Conservation (phyloP, 2,888 invertebrate species). For the Perithous albicinctus region DNA sequence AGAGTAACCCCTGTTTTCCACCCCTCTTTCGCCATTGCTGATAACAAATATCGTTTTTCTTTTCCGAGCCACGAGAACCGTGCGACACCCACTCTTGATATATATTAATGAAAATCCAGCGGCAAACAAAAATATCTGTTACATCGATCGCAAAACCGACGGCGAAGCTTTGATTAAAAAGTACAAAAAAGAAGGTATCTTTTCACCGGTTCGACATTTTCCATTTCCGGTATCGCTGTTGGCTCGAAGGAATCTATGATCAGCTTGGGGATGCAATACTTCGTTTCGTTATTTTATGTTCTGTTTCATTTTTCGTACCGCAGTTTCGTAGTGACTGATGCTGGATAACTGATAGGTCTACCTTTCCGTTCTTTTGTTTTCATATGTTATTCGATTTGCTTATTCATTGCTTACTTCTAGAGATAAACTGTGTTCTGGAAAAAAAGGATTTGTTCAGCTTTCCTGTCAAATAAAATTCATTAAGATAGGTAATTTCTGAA, state of each 20-base stretch:
- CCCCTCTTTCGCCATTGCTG: neutral
- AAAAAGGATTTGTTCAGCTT: no score
- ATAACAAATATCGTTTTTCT: constrained; percentile 27
- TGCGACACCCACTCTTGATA: neutral
- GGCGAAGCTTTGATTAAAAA: constrained; percentile 8
- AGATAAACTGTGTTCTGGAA: no score
- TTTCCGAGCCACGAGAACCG: neutral
- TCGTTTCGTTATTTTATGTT: constrained; percentile 8
- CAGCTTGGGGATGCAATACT: neutral
- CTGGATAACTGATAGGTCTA: constrained; percentile 4
- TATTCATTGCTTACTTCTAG: no score
- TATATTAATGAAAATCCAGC: constrained; percentile 25
- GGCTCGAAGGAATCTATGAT: neutral
- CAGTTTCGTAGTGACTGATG: constrained; percentile 3
- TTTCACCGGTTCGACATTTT: neutral
- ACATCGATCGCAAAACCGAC: neutral
- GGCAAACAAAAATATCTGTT: constrained; percentile 20
- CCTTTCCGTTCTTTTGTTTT: constrained; percentile 2
- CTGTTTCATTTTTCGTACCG: neutral
- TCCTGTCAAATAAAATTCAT: no score
- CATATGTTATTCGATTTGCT: neutral
- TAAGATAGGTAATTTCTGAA: no score
- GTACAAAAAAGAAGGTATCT: constrained; percentile 6
- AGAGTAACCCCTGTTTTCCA: neutral
- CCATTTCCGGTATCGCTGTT: constrained; percentile 20